Evolutionary conservation across 1,140 invertebrate species (phyloP).

Genomic region (Grapholita molesta): DNA sequence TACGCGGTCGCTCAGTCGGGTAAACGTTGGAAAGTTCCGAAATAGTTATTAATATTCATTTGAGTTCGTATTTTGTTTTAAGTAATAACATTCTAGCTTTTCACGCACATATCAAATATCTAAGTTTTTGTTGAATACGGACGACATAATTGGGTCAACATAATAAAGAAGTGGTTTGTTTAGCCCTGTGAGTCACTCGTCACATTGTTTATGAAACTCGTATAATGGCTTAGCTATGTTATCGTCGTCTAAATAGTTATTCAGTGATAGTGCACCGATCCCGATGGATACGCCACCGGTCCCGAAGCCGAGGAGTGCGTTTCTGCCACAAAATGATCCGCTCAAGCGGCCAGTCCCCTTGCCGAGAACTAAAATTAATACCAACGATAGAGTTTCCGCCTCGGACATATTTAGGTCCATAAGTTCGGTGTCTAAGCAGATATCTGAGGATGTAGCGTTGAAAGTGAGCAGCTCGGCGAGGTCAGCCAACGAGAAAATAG

Average conservation of each 20-base stretch:
- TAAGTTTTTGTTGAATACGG: neutral
- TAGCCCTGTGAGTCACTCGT: constrained; percentile 33
- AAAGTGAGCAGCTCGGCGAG: constrained; percentile 59
- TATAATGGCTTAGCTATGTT: constrained; percentile 37
- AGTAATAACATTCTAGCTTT: neutral
- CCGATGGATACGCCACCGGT: constrained; percentile 65
- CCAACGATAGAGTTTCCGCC: constrained; percentile 47
- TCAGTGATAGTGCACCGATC: constrained; percentile 27
- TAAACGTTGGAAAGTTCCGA: no score
- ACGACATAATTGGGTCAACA: constrained; percentile 9
- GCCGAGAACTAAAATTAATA: constrained; percentile 53
- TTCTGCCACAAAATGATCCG: constrained; percentile 40
- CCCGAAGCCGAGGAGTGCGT: constrained; percentile 53
- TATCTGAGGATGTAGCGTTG: constrained; percentile 60
- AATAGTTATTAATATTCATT: no score
- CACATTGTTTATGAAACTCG: constrained; percentile 36
- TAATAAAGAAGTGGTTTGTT: constrained; percentile 21
- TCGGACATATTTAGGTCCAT: constrained; percentile 59
- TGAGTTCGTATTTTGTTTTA: neutral
- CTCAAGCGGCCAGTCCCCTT: constrained; percentile 50
- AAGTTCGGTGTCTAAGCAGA: constrained; percentile 60
- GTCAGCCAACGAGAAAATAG: constrained; percentile 58
- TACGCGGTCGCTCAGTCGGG: no score
- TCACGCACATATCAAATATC: neutral
- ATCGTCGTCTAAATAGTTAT: constrained; percentile 34